Conservation (phyloP, 30 jellyfish, hydroid and myxozoan genomes). For the Hydractinia symbiolongicarpus region DNA sequence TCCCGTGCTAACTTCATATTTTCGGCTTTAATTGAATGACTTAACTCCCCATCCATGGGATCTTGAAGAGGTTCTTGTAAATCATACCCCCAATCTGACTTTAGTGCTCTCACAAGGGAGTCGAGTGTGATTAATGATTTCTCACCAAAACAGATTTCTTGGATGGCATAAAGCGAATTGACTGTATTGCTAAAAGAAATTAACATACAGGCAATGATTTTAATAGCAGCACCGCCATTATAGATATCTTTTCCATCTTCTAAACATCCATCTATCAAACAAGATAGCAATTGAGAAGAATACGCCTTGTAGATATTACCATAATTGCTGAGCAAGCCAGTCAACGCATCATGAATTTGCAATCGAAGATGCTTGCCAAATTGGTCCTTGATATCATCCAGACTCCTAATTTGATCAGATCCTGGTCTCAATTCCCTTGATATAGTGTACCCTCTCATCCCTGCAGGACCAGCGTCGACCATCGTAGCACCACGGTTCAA, state of each 20-base stretch:
- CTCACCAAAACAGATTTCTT: constrained; percentile 31
- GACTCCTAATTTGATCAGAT: constrained; percentile 16
- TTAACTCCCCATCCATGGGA: constrained; percentile 24
- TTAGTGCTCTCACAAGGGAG: neutral
- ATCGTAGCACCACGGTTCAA: constrained; percentile 31
- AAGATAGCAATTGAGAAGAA: constrained; percentile 16
- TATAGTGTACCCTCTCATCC: constrained; percentile 27
- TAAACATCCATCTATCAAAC: constrained; percentile 28
- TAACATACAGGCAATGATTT: constrained; percentile 23
- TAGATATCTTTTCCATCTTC: constrained; percentile 16
- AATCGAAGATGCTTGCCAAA: constrained; percentile 32
- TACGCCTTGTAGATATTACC: constrained; percentile 12
- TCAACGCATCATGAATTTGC: constrained; percentile 17
- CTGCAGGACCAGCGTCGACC: constrained; percentile 31
- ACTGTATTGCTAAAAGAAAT: constrained; percentile 30
- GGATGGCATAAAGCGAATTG: constrained; percentile 28
- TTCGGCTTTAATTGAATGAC: neutral
- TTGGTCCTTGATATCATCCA: constrained; percentile 13
- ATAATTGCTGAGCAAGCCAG: constrained; percentile 10
- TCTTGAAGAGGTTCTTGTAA: constrained; percentile 34
- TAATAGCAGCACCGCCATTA: constrained; percentile 28
- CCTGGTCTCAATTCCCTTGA: constrained; percentile 30
- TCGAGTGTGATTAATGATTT: constrained; percentile 5
- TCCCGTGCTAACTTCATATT: constrained; percentile 26
- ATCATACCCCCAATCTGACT: constrained; percentile 30